A percentile compares a stretch with the other conserved stretches of the same genome.
Conservation (phyloP, 2,113 vertebrate species). For the Amazona guildingii region DNA sequence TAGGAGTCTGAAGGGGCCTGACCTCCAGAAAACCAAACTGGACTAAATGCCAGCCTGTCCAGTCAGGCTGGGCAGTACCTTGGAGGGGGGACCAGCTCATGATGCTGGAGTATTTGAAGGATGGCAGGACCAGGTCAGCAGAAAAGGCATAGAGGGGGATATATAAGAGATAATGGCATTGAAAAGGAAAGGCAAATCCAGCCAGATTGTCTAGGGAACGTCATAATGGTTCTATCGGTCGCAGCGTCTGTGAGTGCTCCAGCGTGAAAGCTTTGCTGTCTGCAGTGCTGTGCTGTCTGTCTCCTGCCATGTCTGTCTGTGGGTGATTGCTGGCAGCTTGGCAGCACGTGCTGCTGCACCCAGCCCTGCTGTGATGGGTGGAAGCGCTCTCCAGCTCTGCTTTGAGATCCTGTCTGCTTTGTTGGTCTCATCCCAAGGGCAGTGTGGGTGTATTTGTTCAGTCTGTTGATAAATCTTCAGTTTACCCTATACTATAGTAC, state of each 20-base stretch:
- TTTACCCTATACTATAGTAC: not conserved
- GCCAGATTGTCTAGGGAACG: not conserved
- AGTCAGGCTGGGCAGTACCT: not conserved
- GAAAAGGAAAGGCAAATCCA: not conserved
- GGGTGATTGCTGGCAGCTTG: not conserved
- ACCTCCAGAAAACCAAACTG: not conserved
- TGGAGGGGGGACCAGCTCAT: rapidly evolving
- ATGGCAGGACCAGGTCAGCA: not conserved
- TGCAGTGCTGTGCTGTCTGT: not conserved
- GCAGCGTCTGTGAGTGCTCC: not conserved
- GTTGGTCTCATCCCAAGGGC: not conserved
- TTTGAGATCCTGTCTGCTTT: not conserved
- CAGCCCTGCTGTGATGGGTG: rapidly evolving
- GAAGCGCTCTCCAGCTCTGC: not conserved
- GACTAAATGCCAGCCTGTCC: not conserved
- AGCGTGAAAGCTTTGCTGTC: no score
- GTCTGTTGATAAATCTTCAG: not conserved
- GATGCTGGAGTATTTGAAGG: not conserved
- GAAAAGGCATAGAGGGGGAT: not conserved
- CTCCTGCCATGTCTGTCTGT: not conserved
- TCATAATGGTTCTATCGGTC: not conserved
- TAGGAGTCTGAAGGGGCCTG: not conserved
- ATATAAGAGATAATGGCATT: not conserved
- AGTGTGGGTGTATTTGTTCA: rapidly evolving
- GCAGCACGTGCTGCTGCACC: not conserved